Evolutionary conservation across 2,113 vertebrate species (phyloP).

Genomic region (Lipotes vexillifer): DNA sequence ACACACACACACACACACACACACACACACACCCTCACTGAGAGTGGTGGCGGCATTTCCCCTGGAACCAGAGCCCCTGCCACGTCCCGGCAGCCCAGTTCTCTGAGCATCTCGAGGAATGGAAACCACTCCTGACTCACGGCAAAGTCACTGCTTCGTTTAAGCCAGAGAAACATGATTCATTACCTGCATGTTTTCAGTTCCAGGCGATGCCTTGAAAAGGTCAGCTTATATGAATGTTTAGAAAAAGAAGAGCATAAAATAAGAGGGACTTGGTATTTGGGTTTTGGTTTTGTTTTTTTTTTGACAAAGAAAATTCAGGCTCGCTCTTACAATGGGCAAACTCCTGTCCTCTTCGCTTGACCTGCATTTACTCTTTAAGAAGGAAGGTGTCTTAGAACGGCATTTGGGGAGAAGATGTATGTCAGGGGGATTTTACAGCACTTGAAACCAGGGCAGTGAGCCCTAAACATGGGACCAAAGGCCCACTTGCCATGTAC

Average conservation of each 20-base stretch:
- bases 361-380: background rate
- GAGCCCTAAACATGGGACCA: background rate
- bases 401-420: background rate
- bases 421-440: background rate
- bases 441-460: background rate
- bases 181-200: constrained; percentile 40
- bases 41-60: background rate
- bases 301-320: constrained; percentile 25
- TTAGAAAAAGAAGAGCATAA: constrained; percentile 60
- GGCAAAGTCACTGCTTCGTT: constrained; percentile 14
- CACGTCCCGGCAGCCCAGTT: background rate
- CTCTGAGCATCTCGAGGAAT: background rate
- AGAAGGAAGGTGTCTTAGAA: background rate
- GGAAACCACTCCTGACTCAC: background rate
- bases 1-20: background rate
- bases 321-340: background rate
- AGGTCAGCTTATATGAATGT: constrained; percentile 68
- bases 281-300: background rate
- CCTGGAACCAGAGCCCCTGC: background rate
- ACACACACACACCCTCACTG: background rate
- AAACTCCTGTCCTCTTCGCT: background rate
- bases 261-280: constrained; percentile 46
- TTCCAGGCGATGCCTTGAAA: constrained; percentile 36
- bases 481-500: background rate
- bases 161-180: constrained; percentile 51